Base-by-base conservation (phyloP, 2,888 invertebrate genomes). In the Brenthis daphne region DNA sequence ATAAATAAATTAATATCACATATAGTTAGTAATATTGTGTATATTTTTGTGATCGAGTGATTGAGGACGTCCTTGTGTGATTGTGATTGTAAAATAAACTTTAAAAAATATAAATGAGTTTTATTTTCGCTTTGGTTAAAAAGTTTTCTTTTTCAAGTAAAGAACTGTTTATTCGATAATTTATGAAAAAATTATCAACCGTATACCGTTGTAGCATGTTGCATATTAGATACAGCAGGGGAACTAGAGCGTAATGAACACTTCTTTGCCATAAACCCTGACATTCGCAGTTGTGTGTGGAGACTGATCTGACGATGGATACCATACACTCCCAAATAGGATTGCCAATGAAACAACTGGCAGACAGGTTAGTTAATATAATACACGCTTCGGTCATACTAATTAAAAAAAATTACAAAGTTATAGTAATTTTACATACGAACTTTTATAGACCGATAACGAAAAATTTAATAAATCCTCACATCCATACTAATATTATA, bases 61-160 rank as follows among this genome's bases (percentile, higher is more conserved):
- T 82, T 92, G 91, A 88, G 92, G 92, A 92, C 92, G 92, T 92
- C 92, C 92, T 92, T 90, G 92, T 85, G 82, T 92, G 92, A 76
- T 84, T 92, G 92, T 89, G 88, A 85, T 86, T 87, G 87, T 88
- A 84, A 86, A 89, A 85, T 88, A 88, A 88, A 88, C 83, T 82
- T 81, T 78, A 80, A 78, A 73, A 65, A 64, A 67, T 60, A 66
- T 58, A 51, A 55, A 6, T 5, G n/a, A 63, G 43, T 71, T 71
- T 70, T 65, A 63, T 71, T 71, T 43, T 47, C 53, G 16, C 33
- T 24, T 20, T 53, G 11, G 43, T 20, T n/a, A 51, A 29, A 29
- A n/a, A 66, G 12, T 37, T 13, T 8, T 29, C 6, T 57, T 1
- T 20, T 4, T 29, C 29, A 29, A 29, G 29, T 29, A 24, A 48